Conservation (phyloP, 2,888 invertebrate genomes). For the Acleris holmiana region DNA sequence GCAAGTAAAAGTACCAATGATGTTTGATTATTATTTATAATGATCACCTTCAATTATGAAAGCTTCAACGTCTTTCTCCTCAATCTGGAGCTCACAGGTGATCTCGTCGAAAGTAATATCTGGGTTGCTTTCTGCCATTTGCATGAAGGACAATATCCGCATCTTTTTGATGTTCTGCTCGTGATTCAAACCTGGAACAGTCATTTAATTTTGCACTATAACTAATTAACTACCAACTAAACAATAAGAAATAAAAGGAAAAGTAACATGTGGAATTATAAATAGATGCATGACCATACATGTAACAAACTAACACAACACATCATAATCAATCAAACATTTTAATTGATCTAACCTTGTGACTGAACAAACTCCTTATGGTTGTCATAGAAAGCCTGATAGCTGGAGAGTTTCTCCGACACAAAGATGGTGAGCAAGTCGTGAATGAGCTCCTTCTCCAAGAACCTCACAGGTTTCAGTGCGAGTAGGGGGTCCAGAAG, state of each 20-base stretch:
- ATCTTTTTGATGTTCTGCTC: constrained; percentile 98
- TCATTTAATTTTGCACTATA: constrained; percentile 4
- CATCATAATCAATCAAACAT: background rate
- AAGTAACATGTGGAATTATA: no score
- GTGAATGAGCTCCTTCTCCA: constrained; percentile 97
- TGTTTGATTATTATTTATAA: no score
- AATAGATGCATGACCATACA: no score
- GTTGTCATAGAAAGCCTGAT: constrained; percentile 95
- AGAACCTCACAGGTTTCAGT: constrained; percentile 96
- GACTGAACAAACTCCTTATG: constrained; percentile 95
- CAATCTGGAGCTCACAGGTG: constrained; percentile 93
- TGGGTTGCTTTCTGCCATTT: constrained; percentile 96
- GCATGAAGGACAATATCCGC: constrained; percentile 98
- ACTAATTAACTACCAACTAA: no score
- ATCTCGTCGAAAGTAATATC: constrained; percentile 97
- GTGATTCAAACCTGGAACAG: constrained; percentile 90
- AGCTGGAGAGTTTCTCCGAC: constrained; percentile 95
- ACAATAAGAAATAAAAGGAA: no score
- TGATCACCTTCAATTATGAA: constrained; percentile 96
- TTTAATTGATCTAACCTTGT: constrained; percentile 72
- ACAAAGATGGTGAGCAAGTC: constrained; percentile 97
- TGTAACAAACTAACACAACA: no score
- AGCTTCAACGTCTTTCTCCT: constrained; percentile 95
- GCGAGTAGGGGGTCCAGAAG: constrained; percentile 96
- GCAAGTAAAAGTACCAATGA: no score